These are phyloP conservation scores for Carcharodon carcharias DNA, from an alignment of 2,797 vertebrate species.

Conservation along the genomic window DNA sequence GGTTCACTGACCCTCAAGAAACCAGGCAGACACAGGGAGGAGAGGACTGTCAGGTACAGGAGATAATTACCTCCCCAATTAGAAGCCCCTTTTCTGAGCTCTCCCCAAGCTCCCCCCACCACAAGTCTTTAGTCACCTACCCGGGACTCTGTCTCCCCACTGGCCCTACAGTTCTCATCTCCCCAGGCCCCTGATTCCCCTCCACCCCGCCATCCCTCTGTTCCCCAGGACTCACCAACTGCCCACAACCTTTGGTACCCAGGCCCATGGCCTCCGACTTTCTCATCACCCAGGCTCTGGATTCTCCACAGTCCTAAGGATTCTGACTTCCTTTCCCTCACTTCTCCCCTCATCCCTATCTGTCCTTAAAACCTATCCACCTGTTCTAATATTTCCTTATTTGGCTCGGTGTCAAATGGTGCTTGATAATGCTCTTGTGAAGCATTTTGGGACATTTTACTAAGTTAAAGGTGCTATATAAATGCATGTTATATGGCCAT, in stretches of 20 bases:
- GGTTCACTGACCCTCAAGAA: too few species aligned
- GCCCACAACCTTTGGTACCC: not conserved
- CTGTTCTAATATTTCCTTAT: too few species aligned
- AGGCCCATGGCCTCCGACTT: not conserved
- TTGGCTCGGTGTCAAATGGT: too few species aligned
- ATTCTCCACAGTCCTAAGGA: not conserved
- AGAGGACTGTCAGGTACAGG: too few species aligned
- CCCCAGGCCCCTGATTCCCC: not conserved
- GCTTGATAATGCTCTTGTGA: too few species aligned
- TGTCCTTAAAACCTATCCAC: too few species aligned
- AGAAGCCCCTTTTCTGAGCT: too few species aligned
- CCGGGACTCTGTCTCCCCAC: not conserved
- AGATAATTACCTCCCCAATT: too few species aligned
- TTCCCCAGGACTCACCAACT: not conserved
- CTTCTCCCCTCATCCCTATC: not conserved
- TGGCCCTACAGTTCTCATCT: not conserved
- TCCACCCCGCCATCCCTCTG: not conserved
- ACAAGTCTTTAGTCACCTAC: not conserved
- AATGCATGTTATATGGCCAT: too few species aligned
- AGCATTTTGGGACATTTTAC: too few species aligned
- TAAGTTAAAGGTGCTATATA: too few species aligned
- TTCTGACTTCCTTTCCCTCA: not conserved
- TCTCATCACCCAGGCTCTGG: not conserved
- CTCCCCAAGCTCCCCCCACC: not conserved
- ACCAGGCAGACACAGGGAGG: too few species aligned